These are phyloP conservation scores for Oxyruncus cristatus DNA, from an alignment of 2,113 vertebrate species.

Conservation along the genomic window DNA sequence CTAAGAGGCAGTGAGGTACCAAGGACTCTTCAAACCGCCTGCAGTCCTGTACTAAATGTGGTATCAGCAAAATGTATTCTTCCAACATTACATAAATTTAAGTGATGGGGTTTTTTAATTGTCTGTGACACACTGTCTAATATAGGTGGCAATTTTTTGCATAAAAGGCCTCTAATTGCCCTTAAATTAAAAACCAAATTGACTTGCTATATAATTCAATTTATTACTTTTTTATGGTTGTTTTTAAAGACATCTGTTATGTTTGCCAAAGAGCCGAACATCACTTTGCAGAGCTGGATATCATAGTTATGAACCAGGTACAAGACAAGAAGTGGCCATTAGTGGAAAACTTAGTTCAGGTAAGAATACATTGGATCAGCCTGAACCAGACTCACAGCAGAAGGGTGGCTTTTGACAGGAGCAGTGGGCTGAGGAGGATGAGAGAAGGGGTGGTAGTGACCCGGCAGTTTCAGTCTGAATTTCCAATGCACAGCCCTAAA, in stretches of 20 bases:
- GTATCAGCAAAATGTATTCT: neutral
- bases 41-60: neutral
- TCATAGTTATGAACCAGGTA: neutral
- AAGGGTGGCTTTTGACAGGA: neutral
- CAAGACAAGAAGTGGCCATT: neutral
- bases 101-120: accelerated
- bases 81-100: neutral
- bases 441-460: neutral
- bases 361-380: neutral
- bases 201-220: neutral
- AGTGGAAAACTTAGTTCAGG: neutral
- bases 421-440: neutral
- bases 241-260: neutral
- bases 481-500: neutral
- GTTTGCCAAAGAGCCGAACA: neutral
- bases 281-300: neutral
- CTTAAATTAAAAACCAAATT: neutral
- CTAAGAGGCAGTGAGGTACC: neutral
- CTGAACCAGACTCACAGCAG: neutral
- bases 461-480: neutral
- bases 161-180: neutral
- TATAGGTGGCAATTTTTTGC: neutral
- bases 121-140: neutral
- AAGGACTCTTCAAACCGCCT: neutral
- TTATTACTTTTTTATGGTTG: neutral